Evolutionary conservation across 2,888 invertebrate species (phyloP), one percentile per base, ranked within the genome.

Genomic region (Aphrophora alni): DNA sequence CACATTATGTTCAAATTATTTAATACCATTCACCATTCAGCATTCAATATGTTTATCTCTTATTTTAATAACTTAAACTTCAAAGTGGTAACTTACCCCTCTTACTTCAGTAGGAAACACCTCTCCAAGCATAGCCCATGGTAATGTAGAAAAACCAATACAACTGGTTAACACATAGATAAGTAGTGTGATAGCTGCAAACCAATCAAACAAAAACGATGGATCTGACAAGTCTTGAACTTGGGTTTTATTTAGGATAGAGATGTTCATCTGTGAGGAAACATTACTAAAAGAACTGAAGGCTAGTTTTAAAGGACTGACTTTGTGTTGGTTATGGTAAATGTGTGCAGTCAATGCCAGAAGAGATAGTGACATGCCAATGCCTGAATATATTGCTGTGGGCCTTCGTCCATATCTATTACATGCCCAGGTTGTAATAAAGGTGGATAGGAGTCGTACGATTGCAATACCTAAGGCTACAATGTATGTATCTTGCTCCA

Each of bases 71-170:
- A n/a, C n/a, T n/a, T n/a, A 33, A 33, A 8, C 8, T 33, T 5
- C 33, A 33, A 33, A 33, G 8, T 33, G 8, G 5, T 5, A 25
- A 79, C 80, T 73, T 70, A 82, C 77, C 3, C 91, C 91, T 27
- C 90, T 87, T 0, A 90, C 88, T 80, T 89, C 88, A 14, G 88
- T 84, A 0, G 91, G 91, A 83, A 89, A 91, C 5, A 91, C 87
- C 83, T 91, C 91, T 0, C 90, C 90, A 0, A 90, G 85, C 89
- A 91, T 89, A 0, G 91, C 90, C 85, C 90, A 91, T 0, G 91
- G 91, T 1, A 91, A 83, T 0, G 90, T 89, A 17, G 90, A 86
- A 83, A 90, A 91, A 0, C 91, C 91, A 1, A 91, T 78, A 0
- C 91, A 90, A 78, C 90, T 89, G 21, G 88, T 87, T 82, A 91